These are phyloP conservation scores for Poecilus cupreus DNA, from an alignment of 2,888 invertebrate species.

Conservation along the genomic window DNA sequence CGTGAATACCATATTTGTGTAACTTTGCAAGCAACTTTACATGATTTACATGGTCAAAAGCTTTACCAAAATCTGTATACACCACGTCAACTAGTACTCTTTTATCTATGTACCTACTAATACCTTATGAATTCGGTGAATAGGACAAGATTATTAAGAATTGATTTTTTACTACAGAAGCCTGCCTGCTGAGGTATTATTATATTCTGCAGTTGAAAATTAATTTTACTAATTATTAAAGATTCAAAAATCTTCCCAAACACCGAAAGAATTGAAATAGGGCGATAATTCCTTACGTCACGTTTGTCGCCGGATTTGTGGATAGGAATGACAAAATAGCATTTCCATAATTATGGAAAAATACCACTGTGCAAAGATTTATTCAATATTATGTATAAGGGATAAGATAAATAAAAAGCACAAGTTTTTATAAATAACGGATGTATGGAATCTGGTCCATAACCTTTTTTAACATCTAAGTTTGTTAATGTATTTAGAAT, in stretches of 20 bases:
- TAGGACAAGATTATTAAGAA: background rate
- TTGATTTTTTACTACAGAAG: too few species aligned
- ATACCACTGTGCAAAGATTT: background rate
- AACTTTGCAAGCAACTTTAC: too few species aligned
- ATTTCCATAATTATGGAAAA: background rate
- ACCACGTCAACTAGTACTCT: too few species aligned
- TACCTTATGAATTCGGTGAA: background rate
- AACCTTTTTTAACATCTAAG: background rate
- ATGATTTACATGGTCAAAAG: too few species aligned
- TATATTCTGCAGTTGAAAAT: background rate
- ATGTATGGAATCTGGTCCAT: background rate
- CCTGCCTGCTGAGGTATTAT: background rate
- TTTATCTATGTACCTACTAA: too few species aligned
- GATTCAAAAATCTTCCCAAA: background rate
- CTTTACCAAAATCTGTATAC: too few species aligned
- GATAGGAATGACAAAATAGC: background rate
- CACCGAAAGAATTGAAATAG: background rate
- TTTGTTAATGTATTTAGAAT: too few species aligned
- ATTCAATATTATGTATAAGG: background rate
- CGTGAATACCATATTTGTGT: too few species aligned
- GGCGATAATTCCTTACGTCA: background rate
- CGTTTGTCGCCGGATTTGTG: background rate
- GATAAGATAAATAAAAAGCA: background rate
- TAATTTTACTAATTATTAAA: background rate
- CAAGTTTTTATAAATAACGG: background rate